phyloP scores from a whole-genome alignment of 2,797 vertebrate genomes.

The Tachyglossus aculeatus region DNA sequence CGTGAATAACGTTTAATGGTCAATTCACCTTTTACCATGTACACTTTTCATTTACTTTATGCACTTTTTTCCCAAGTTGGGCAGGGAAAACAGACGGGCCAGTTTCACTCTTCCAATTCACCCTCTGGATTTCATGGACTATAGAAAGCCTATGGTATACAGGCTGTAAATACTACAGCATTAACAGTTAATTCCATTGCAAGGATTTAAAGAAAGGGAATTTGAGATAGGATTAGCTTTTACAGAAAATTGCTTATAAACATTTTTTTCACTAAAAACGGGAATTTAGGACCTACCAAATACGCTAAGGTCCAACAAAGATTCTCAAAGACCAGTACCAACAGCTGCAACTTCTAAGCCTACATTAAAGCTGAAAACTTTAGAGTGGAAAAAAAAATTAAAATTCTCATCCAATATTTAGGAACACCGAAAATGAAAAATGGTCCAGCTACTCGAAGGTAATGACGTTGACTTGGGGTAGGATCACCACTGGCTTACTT shows the following conservation, averaged over 20 bases:
- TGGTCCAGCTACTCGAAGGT: neutral
- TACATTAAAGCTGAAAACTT: constrained; percentile 35
- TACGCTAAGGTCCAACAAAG: neutral
- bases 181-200: constrained; percentile 8
- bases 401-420: constrained; percentile 1
- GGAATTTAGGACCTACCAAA: neutral
- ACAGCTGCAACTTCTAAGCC: neutral
- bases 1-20: too few species aligned
- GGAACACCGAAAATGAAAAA: constrained; percentile 5
- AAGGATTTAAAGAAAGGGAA: constrained; percentile 22
- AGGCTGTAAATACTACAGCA: constrained; percentile 8
- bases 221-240: too few species aligned
- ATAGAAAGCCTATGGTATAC: constrained; percentile 18
- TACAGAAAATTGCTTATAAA: constrained; percentile 5
- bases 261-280: constrained; percentile 7
- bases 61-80: neutral
- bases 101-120: constrained; percentile 9
- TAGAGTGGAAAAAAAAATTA: constrained; percentile 25
- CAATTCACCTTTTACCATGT: too few species aligned
- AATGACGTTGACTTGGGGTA: constrained; percentile 14
- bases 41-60: neutral
- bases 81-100: neutral
- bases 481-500: constrained; percentile 29
- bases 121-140: constrained; percentile 17
- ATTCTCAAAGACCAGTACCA: neutral